Percentiles rank a stretch among this genome's conserved stretches.
phyloP scores from a whole-genome alignment of 1,140 invertebrate species.

The Formica selysi region DNA sequence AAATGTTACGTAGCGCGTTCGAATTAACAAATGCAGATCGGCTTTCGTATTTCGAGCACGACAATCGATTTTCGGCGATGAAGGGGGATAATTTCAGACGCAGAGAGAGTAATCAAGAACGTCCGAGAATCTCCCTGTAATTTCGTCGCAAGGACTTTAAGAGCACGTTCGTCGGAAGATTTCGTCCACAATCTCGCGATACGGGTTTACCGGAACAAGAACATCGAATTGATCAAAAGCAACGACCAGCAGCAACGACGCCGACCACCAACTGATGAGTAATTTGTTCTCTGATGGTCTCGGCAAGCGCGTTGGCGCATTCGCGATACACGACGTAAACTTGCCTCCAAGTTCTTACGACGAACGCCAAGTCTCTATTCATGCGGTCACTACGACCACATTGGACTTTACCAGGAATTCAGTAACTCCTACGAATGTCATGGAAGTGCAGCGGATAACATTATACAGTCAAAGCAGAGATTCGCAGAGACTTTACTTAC shows the following conservation, averaged over 20 bases:
- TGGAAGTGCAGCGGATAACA: conserved; percentile 32
- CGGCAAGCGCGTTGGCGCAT: background rate
- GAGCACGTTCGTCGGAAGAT: background rate
- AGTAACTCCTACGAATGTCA: conserved; percentile 55
- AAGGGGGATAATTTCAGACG: background rate
- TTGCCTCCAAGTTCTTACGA: conserved; percentile 13
- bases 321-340: conserved; percentile 3
- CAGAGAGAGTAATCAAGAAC: conserved; percentile 16
- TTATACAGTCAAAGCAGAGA: conserved; percentile 53
- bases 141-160: background rate
- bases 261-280: conserved; percentile 37
- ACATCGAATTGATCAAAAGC: conserved; percentile 44
- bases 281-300: conserved; percentile 59
- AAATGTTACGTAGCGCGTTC: background rate
- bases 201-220: conserved; percentile 11
- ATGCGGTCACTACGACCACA: background rate
- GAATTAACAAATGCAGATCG: background rate
- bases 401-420: conserved; percentile 43
- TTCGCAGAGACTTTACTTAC: conserved; percentile 24
- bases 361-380: background rate
- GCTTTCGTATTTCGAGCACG: background rate
- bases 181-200: background rate
- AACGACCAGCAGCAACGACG: conserved; percentile 14
- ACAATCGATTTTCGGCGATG: background rate
- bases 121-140: background rate